A percentile compares a stretch with the other conserved stretches of the same genome.
Conservation (phyloP, 2,888 invertebrate genomes). For the Drosophila atripex region DNA sequence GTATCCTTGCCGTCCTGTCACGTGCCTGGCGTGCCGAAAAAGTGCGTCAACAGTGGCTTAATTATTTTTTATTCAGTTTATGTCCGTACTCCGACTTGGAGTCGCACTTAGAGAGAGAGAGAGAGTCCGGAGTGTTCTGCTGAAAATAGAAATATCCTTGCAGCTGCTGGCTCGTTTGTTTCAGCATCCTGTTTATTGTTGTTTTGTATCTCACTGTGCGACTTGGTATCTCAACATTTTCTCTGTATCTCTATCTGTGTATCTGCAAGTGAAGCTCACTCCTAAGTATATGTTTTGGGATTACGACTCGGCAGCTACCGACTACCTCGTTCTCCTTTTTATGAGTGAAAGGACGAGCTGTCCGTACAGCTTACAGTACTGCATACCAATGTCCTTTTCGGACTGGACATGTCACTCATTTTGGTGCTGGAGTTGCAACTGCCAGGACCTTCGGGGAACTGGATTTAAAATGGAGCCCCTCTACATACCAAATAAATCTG, state of each 20-base stretch:
- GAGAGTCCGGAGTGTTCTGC: constrained; percentile 4
- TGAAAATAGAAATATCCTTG: constrained; percentile 5
- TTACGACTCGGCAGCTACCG: constrained; percentile 54
- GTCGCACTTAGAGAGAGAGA: not conserved
- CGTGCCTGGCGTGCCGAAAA: constrained; percentile 73
- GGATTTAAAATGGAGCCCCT: constrained; percentile 9
- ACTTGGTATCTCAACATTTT: not conserved
- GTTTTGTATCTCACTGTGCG: constrained; percentile 24
- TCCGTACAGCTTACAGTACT: constrained; percentile 10
- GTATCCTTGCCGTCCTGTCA: constrained; percentile 44
- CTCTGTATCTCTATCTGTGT: constrained; percentile 13
- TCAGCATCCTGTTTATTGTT: constrained; percentile 70
- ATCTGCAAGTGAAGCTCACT: constrained; percentile 60
- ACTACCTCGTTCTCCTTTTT: constrained; percentile 1
- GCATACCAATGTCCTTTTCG: constrained; percentile 44
- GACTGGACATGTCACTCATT: constrained; percentile 48
- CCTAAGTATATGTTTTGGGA: constrained; percentile 75
- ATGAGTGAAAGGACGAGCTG: constrained; percentile 22
- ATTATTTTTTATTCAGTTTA: constrained; percentile 70
- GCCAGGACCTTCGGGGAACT: constrained; percentile 13
- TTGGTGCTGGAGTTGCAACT: constrained; percentile 20
- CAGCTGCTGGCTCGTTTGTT: constrained; percentile 55
- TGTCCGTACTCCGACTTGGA: constrained; percentile 24
- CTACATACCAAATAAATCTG: constrained; percentile 63
- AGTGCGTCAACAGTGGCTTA: constrained; percentile 77